These are phyloP conservation scores for Acholoe squamosa DNA, from an alignment of 2,888 invertebrate genomes.

Conservation along the genomic window DNA sequence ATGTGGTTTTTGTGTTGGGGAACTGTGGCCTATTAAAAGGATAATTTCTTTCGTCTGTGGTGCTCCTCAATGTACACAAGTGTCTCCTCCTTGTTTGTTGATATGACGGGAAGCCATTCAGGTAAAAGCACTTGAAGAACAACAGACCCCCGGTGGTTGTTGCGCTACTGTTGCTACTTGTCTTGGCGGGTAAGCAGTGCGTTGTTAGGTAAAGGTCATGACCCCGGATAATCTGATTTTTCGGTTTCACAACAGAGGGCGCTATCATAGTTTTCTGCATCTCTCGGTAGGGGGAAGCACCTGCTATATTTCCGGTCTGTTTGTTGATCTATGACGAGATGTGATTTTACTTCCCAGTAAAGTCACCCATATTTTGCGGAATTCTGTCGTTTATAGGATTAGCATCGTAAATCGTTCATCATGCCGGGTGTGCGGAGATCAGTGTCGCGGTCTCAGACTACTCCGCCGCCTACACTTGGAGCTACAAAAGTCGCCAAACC, in stretches of 20 bases:
- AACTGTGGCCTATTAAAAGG: background rate
- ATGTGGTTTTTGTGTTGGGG: background rate
- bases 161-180: background rate
- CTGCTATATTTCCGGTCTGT: too few species aligned
- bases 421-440: constrained; percentile 61
- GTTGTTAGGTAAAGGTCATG: background rate
- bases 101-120: background rate
- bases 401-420: too few species aligned
- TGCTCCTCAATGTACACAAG: background rate
- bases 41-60: background rate
- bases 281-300: too few species aligned
- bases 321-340: too few species aligned
- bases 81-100: background rate
- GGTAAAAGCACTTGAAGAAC: background rate
- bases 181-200: background rate
- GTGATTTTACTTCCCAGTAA: too few species aligned
- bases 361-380: too few species aligned
- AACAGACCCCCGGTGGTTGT: background rate
- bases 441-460: constrained; percentile 34
- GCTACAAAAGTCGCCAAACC: background rate
- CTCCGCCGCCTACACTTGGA: constrained; percentile 32
- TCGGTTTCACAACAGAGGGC: too few species aligned
- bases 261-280: too few species aligned
- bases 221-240: too few species aligned
- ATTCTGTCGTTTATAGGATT: too few species aligned